Evolutionary conservation across 2,888 invertebrate genomes (phyloP), one percentile per base, ranked within the genome.

Genomic region (Zygaena filipendulae): DNA sequence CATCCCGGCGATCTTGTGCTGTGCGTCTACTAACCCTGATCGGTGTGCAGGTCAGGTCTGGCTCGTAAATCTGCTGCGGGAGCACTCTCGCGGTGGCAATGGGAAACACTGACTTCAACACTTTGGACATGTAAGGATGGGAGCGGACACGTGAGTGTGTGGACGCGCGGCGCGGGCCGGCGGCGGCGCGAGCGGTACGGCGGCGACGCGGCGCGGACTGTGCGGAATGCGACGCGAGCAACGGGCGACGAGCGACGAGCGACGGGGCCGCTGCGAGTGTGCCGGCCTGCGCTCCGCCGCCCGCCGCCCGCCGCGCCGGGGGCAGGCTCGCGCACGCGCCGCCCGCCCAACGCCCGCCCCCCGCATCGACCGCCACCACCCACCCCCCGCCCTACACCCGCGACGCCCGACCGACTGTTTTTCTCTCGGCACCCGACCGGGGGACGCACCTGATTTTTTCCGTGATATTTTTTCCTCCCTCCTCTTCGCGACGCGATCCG

Each of bases 361-460:
- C 60, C 55, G 59, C 59, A 55, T 59, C 59, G 49, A 54, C 59
- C 57, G 54, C 56, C 53, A 57, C 44, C 48, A 44, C 43, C 42
- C 49, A 49, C 52, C 45, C 42, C 43, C 44, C 42, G 42, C 47
- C 46, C 45, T 36, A 43, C 48, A 42, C 46, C 45, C 46, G 47
- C 46, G 51, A 47, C 47, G 50, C 49, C 45, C 66, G 60, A 64
- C 70, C 64, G 62, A 70, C 70, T 74, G 72, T 72, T 71, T 77
- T 74, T 70, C 71, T 74, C 72, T 70, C 64, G 57, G 60, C 62
- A 61, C 66, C 66, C 74, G 70, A 68, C 64, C 70, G 71, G 74
- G 74, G 72, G 75, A 72, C 72, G 75, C 77, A 79, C 77, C 77
- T 77, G 77, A 77, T 79, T 79, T 77, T 79, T 79, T 75, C 77